Conservation (phyloP, 2,888 invertebrate genomes). For the Agonopterix arenella region DNA sequence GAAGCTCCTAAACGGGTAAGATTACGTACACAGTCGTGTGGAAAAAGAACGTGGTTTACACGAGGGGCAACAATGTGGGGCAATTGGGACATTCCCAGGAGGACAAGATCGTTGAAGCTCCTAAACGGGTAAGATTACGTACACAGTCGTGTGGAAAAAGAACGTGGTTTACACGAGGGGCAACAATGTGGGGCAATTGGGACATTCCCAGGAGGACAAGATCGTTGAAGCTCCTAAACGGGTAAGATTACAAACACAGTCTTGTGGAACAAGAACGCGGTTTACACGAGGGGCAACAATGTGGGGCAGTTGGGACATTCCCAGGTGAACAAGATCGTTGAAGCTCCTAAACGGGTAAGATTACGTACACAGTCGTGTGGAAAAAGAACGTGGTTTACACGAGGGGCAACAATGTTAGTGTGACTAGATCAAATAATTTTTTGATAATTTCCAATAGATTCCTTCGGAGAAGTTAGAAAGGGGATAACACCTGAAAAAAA, state of each 20-base stretch:
- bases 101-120: conserved; percentile 56
- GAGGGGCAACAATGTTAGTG: no score
- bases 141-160: conserved; percentile 82
- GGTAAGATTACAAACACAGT: conserved; percentile 77
- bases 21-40: conserved; percentile 47
- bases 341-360: conserved; percentile 65
- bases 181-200: conserved; percentile 88
- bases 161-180: conserved; percentile 87
- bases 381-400: no score
- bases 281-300: conserved; percentile 90
- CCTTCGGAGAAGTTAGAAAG: no score
- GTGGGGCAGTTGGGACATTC: conserved; percentile 88
- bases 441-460: no score
- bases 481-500: no score
- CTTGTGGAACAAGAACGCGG: conserved; percentile 75
- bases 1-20: conserved; percentile 66
- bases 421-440: no score
- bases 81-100: conserved; percentile 84
- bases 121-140: conserved; percentile 73
- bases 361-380: conserved; percentile 7
- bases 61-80: conserved; percentile 90
- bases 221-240: conserved; percentile 62
- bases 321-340: conserved; percentile 59
- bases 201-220: conserved; percentile 75
- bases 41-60: conserved; percentile 79